phyloP scores from a whole-genome alignment of 2,888 invertebrate species.

The Eupelmus urozonus region DNA sequence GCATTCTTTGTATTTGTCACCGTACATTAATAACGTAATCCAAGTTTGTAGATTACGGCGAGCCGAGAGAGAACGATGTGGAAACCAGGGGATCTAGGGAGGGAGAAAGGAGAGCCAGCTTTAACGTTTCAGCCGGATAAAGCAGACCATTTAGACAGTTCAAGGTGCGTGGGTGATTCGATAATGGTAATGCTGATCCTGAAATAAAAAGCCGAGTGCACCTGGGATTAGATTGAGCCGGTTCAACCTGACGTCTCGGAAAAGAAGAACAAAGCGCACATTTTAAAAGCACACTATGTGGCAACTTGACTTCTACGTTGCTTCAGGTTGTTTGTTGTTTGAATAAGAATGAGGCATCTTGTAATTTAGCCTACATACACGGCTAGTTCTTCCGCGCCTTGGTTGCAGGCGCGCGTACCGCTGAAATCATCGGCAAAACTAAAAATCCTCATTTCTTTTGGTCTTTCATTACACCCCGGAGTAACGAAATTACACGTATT shows the following conservation, averaged over 20 bases:
- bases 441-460: too few relatives aligned
- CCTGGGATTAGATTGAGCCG: slow-evolving; percentile 22
- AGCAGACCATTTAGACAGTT: slow-evolving; percentile 54
- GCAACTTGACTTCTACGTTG: too few relatives aligned
- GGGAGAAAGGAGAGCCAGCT: slow-evolving; percentile 46
- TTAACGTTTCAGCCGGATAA: slow-evolving; percentile 55
- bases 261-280: too few relatives aligned
- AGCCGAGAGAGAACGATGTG: neutral
- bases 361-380: too few relatives aligned
- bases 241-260: slow-evolving; percentile 11
- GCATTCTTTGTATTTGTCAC: slow-evolving; percentile 52
- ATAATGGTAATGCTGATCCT: slow-evolving; percentile 32
- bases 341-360: too few relatives aligned
- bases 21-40: slow-evolving; percentile 52
- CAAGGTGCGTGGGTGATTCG: slow-evolving; percentile 55
- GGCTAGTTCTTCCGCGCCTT: too few relatives aligned
- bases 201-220: slow-evolving; percentile 18
- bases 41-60: slow-evolving; percentile 38
- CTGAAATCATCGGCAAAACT: too few relatives aligned
- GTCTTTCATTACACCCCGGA: too few relatives aligned
- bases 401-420: too few relatives aligned
- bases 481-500: too few relatives aligned
- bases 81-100: neutral
- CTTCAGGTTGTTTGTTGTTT: too few relatives aligned
- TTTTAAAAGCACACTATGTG: too few relatives aligned